phyloP scores from a whole-genome alignment of 2,113 vertebrate genomes.

The Scartelaos histophorus region DNA sequence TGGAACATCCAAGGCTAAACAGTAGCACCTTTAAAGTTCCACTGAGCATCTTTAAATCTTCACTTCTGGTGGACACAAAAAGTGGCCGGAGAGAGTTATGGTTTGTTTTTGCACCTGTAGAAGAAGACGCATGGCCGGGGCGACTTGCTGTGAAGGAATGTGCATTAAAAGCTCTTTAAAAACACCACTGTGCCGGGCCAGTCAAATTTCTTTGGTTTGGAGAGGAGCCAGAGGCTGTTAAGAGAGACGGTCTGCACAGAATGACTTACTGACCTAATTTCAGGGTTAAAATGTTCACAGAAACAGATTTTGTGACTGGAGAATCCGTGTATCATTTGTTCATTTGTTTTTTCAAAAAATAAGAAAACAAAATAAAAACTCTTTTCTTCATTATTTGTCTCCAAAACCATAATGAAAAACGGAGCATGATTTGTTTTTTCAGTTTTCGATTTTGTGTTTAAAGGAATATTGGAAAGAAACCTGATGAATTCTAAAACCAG shows the following conservation, averaged over 20 bases:
- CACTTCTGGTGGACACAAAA: slow-evolving; percentile 42
- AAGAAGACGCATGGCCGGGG: slow-evolving; percentile 40
- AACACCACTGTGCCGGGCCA: slow-evolving; percentile 17
- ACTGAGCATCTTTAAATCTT: too few relatives aligned
- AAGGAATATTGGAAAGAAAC: too few relatives aligned
- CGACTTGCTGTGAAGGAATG: slow-evolving; percentile 40
- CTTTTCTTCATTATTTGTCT: too few relatives aligned
- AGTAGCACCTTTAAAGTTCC: too few relatives aligned
- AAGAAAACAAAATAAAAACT: too few relatives aligned
- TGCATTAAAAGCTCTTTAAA: slow-evolving; percentile 27
- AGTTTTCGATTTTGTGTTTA: too few relatives aligned
- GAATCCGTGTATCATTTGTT: too few relatives aligned
- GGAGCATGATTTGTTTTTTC: too few relatives aligned
- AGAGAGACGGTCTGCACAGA: slow-evolving; percentile 12
- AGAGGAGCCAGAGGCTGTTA: slow-evolving; percentile 19
- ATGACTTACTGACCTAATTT: slow-evolving; percentile 36
- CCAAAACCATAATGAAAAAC: too few relatives aligned
- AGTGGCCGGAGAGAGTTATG: slow-evolving; percentile 55
- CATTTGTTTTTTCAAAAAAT: too few relatives aligned
- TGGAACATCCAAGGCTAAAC: too few relatives aligned
- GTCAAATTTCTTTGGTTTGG: slow-evolving; percentile 27
- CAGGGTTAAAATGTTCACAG: slow-evolving; percentile 6
- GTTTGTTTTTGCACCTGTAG: slow-evolving; percentile 54
- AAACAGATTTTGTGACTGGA: not conserved
- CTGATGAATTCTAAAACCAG: too few relatives aligned